Evolutionary conservation across 1,140 invertebrate genomes (phyloP), one percentile per base, ranked within the genome.

Genomic region (Lucilia sericata): DNA sequence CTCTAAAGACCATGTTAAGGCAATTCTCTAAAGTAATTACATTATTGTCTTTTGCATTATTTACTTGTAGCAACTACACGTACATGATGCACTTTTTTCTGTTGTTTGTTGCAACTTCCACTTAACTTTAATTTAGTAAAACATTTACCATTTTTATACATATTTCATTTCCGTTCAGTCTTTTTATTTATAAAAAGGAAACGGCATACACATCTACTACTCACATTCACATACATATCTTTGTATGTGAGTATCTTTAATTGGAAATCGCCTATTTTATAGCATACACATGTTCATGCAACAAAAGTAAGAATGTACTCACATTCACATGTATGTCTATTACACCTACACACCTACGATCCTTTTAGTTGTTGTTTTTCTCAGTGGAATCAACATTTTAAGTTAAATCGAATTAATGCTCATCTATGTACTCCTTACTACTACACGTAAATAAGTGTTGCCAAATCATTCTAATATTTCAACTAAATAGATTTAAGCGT

Each of bases 221-320:
- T 2, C 42, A 42, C 42, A 10, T 42, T 10, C 10, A n/a, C 8
- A n/a, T 60, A n/a, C n/a, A 60, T 60, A 60, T 60, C 1, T 60
- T 7, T 60, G 17, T n/a, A n/a, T 60, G 55, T 60, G 55, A n/a
- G 55, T n/a, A 60, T 25, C 21, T 70, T 21, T 70, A 70, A 70
- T 70, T 70, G 65, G 65, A 70, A 70, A 70, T 70, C 19, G 65
- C 65, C 65, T 70, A 70, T 25, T 70, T 70, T 70, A 70, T 25
- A 70, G 21, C 65, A 25, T 25, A 70, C n/a, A 21, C 65, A 19
- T 21, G 10, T 70, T 12, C 51, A 14, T 14, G 4, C 42, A 8
- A 42, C 42, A 42, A 8, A 42, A 8, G 42, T 42, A 42, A 7
- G 42, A n/a, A 30, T 30, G 25, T 30, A 30, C n/a, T n/a, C n/a